Evolutionary conservation across 2,797 vertebrate species (phyloP).

Genomic region (Poeciliopsis gracilis): DNA sequence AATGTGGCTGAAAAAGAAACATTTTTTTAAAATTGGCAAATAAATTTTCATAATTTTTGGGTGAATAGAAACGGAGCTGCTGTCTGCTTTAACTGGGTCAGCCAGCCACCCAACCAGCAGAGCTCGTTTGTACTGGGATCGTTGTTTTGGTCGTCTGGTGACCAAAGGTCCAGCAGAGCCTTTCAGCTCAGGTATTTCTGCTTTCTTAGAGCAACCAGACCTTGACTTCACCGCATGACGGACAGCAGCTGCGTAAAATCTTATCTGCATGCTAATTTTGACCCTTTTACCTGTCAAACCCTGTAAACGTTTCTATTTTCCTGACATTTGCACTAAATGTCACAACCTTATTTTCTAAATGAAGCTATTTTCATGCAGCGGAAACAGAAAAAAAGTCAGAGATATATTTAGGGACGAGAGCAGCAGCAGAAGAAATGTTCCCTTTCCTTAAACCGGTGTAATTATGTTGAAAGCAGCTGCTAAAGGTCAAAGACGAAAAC

Average conservation of each 20-base stretch:
- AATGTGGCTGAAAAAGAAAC: no score
- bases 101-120: background rate
- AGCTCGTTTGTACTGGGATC: background rate
- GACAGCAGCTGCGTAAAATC: background rate
- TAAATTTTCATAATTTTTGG: no score
- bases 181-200: background rate
- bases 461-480: background rate
- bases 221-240: background rate
- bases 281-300: slow-evolving; percentile 2
- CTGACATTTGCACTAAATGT: slow-evolving; percentile 2
- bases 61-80: no score
- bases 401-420: background rate
- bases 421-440: background rate
- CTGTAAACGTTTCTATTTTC: background rate
- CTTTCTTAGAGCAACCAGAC: background rate
- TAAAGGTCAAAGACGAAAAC: background rate
- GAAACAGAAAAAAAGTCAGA: background rate
- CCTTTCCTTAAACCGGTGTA: background rate
- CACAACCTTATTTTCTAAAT: slow-evolving; percentile 5
- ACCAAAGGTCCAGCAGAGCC: background rate
- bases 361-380: background rate
- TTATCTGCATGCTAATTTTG: background rate
- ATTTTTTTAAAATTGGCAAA: no score
- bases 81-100: no score
- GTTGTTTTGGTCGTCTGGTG: background rate